phyloP scores from a whole-genome alignment of 1,140 invertebrate species.

The Tetranychus cinnabarinus region DNA sequence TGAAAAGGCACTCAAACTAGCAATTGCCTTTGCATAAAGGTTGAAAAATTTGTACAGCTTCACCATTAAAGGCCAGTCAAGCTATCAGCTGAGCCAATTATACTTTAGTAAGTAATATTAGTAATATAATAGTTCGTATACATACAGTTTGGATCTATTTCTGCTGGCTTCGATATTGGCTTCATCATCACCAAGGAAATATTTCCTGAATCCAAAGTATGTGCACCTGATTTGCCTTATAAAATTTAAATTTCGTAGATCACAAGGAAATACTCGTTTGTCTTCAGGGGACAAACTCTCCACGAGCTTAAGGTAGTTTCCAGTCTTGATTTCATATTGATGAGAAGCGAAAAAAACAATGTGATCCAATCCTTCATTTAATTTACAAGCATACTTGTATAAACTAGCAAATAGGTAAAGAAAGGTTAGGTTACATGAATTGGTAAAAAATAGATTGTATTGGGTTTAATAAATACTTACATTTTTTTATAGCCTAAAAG shows the following conservation, averaged over 20 bases:
- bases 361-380: constrained; percentile 25
- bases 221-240: constrained; percentile 29
- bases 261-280: constrained; percentile 31
- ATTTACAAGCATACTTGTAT: constrained; percentile 1
- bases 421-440: neutral
- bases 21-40: no score
- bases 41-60: no score
- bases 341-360: constrained; percentile 49
- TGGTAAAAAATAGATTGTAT: no score
- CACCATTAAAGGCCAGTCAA: no score
- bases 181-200: constrained; percentile 9
- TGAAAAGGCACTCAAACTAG: no score
- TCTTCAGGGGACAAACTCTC: neutral
- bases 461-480: neutral
- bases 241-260: constrained; percentile 41
- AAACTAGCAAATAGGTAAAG: neutral
- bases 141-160: neutral
- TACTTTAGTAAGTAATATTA: neutral
- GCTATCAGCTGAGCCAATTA: neutral
- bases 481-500: neutral
- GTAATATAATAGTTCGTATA: neutral
- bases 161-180: neutral
- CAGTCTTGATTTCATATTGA: constrained; percentile 53
- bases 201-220: neutral
- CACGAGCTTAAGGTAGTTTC: constrained; percentile 36